Evolutionary conservation across 1,140 invertebrate species (phyloP).

Genomic region (Coptotermes formosanus): DNA sequence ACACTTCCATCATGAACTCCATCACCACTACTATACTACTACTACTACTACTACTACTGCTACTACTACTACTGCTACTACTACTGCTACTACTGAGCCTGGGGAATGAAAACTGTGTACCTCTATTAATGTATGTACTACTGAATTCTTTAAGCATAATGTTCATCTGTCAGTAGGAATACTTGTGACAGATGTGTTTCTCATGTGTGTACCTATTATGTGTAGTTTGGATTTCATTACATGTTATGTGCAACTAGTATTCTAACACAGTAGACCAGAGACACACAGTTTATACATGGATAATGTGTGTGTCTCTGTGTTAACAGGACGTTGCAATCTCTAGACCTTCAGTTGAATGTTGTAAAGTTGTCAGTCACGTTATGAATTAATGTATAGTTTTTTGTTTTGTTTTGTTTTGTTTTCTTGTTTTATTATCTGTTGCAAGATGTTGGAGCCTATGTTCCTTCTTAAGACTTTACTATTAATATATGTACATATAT

Average conservation of each 20-base stretch:
- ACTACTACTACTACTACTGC: not conserved
- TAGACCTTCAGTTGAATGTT: too few relatives aligned
- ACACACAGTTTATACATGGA: not conserved
- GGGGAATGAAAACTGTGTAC: not conserved
- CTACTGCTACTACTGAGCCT: not conserved
- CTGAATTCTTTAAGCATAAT: not conserved
- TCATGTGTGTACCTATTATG: not conserved
- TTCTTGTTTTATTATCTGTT: too few relatives aligned
- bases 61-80: not conserved
- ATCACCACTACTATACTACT: slow-evolving; percentile 29
- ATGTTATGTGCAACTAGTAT: not conserved
- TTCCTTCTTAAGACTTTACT: too few relatives aligned
- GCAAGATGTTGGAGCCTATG: too few relatives aligned
- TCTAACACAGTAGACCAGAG: not conserved
- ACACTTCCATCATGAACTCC: slow-evolving; percentile 20
- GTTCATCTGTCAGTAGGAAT: not conserved
- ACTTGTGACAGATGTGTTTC: not conserved
- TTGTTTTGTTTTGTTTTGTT: too few relatives aligned
- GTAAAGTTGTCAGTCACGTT: too few relatives aligned
- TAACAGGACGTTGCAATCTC: not conserved
- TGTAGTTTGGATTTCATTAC: too few relatives aligned
- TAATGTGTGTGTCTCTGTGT: not conserved
- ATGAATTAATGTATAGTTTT: too few relatives aligned
- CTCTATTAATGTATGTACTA: slow-evolving; percentile 5
- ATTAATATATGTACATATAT: too few relatives aligned